phyloP scores from a whole-genome alignment of 2,888 invertebrate species.

The Xylocampa areola region DNA sequence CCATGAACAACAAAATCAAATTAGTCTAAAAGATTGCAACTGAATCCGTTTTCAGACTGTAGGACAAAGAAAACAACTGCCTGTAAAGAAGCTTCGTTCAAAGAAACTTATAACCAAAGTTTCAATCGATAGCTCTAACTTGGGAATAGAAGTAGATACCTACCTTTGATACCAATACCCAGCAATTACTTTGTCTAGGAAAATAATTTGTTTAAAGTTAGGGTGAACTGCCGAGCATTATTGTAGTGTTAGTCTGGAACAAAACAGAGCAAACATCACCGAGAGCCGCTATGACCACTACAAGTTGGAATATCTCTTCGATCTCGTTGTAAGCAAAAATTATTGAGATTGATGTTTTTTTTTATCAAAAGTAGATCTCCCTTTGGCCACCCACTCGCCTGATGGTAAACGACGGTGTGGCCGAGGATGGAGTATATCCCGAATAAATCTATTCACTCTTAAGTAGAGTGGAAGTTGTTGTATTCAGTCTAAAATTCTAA shows the following conservation, averaged over 20 bases:
- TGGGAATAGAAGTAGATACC: no score
- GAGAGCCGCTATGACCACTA: constrained; percentile 43
- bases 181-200: constrained; percentile 23
- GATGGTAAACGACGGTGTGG: no score
- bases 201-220: constrained; percentile 17
- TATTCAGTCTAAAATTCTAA: constrained; percentile 28
- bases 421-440: no score
- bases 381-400: no score
- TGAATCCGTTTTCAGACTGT: constrained; percentile 10
- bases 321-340: constrained; percentile 26
- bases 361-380: no score
- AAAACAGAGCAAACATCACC: constrained; percentile 26
- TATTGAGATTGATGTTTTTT: no score
- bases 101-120: constrained; percentile 19
- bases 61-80: constrained; percentile 33
- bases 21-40: constrained; percentile 30
- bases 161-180: constrained; percentile 15
- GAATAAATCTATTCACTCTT: no score
- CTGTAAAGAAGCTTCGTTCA: constrained; percentile 12
- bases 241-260: constrained; percentile 19
- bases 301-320: constrained; percentile 24
- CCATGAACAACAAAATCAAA: constrained; percentile 19
- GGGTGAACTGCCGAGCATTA: constrained; percentile 14
- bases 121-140: constrained; percentile 14
- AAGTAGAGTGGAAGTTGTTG: no score